These are phyloP conservation scores for Plebejus anna DNA, from an alignment of 2,888 invertebrate species.

Conservation along the genomic window DNA sequence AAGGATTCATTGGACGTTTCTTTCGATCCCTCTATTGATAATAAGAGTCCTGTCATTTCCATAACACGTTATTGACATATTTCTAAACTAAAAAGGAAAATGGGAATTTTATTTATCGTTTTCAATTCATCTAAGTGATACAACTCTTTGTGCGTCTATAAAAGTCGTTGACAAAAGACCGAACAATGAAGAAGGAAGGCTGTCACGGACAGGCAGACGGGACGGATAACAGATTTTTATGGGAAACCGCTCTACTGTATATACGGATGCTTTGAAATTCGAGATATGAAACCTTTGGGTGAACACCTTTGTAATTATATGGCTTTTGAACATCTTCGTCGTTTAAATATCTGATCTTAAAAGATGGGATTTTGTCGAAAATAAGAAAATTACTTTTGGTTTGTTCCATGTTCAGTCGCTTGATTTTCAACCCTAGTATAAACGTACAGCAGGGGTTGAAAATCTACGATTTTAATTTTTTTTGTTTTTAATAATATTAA, in stretches of 20 bases:
- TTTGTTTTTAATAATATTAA: too few relatives aligned
- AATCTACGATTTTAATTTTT: too few relatives aligned
- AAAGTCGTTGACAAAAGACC: constrained; percentile 27
- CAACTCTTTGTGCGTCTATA: constrained; percentile 27
- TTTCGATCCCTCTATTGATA: background rate
- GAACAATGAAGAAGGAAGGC: constrained; percentile 23
- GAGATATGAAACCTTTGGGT: background rate
- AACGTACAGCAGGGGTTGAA: too few relatives aligned
- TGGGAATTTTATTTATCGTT: constrained; percentile 26
- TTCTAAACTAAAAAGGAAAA: background rate
- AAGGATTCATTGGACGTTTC: background rate
- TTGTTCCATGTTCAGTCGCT: background rate
- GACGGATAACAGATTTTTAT: background rate
- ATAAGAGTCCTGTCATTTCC: constrained; percentile 14
- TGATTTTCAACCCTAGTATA: too few relatives aligned
- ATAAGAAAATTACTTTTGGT: background rate
- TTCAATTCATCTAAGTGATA: constrained; percentile 28
- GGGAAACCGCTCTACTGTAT: background rate
- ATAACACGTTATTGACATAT: constrained; percentile 14
- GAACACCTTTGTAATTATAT: background rate
- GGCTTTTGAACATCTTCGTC: background rate
- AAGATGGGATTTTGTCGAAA: constrained; percentile 4
- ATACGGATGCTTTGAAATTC: background rate
- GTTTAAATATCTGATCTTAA: background rate
- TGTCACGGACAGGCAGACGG: constrained; percentile 24